Base-by-base conservation (phyloP, 2,113 vertebrate genomes). In the Enhydra lutris region DNA sequence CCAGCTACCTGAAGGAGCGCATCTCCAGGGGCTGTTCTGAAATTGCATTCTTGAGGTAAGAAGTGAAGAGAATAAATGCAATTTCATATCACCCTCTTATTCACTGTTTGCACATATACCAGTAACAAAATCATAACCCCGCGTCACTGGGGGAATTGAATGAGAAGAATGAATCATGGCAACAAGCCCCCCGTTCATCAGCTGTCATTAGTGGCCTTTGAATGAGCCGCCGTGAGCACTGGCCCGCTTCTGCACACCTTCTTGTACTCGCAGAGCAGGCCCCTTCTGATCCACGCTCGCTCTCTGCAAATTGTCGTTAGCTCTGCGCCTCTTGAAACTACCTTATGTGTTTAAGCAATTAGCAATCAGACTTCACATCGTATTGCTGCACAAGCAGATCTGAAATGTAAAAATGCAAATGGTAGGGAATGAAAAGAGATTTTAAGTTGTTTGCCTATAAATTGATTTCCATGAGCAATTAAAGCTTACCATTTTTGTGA, bases 331-430 rank as follows among this genome's bases (percentile, higher is more conserved):
- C 91, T 96, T 82, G 65, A 94, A 97, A 97, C 84, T 89, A 47
- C 59, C 47, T 87, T 47, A 21, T 34, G 9, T 74, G 45, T 45
- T 97, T 89, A 95, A 95, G 82, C 81, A 95, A 85, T 95, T 94
- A 97, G 80, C 88, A 93, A 82, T 97, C 83, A 94, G 34, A 94
- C 61, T 92, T 95, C 47, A 74, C 18, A 52, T 91, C 42, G 80
- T 85, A 85, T 24, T 80, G 50, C 67, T 74, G 29, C 34, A n/a
- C 17, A 67, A 84, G 80, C 9, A 39, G 89, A 96, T 84, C 0
- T 76, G 55, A 96, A 89, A 96, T 52, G 45, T 91, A 84, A 96
- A 97, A 97, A 91, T 94, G 78, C 74, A 98, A 97, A 94, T 95
- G 83, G 36, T 87, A 87, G 34, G 59, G 45, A 95, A 89, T 55